Evolutionary conservation across 2,797 vertebrate species (phyloP), one percentile per base, ranked within the genome.

Genomic region (Gadopsis bispinosus): DNA sequence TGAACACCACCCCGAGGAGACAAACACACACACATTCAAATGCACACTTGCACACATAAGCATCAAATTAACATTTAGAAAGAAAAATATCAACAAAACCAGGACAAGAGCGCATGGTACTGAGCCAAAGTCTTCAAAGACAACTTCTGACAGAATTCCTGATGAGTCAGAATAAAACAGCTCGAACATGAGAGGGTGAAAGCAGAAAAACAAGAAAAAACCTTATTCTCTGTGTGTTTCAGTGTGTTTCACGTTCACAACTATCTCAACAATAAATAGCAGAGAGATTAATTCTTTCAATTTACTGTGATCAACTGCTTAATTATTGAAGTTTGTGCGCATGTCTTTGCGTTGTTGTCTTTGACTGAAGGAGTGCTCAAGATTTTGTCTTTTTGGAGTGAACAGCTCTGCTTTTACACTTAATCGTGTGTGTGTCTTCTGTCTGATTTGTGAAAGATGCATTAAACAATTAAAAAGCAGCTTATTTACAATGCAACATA

Each of bases 91-190:
- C 84, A 89, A 92, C 88, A 92, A 89, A 91, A 91, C 85, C 87
- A 89, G 90, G 90, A 93, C 90, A 90, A 92, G 88, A 78, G 84
- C 89, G 79, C 68, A 69, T 62, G 71, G 72, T 77, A 35, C 79
- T 59, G 80, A 85, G 81, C 81, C 84, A 79, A 83, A 85, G 80
- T 88, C 91, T 92, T 93, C 91, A 91, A 92, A 93, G 87, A 90
- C 83, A 64, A 92, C 90, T 92, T 94, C 93, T 94, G 91, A 94
- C 84, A 86, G 93, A 95, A 94, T 94, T 73, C 43, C 54, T 88
- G 87, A 94, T 94, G 91, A 93, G 80, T 90, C 80, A 69, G 88
- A 92, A 91, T 88, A 87, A 89, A 91, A 91, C 72, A 29, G 82
- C 77, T 73, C 59, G 69, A 88, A 90, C 88, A 90, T 77, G 73